Evolutionary conservation across 53 echinoderm and acorn worm species (phyloP).

Genomic region (Apostichopus leukothele): DNA sequence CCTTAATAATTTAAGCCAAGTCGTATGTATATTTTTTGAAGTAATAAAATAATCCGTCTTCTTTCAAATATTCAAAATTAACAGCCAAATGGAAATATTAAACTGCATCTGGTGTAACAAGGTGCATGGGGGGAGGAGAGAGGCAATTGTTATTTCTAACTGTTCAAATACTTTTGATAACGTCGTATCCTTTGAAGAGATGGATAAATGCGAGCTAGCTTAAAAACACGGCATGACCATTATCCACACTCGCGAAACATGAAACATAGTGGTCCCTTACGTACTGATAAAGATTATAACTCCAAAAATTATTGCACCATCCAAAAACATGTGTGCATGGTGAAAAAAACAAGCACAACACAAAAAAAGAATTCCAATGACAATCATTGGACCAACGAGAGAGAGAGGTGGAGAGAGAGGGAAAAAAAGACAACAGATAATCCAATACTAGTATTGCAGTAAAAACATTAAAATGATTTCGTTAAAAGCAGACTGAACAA

Average conservation of each 20-base stretch:
- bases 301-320: neutral
- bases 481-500: constrained; percentile 28
- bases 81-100: too few relatives aligned
- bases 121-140: too few relatives aligned
- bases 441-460: constrained; percentile 19
- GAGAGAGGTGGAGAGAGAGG: neutral
- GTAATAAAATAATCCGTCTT: too few relatives aligned
- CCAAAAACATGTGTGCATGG: constrained; percentile 1
- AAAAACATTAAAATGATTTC: neutral
- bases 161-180: too few relatives aligned
- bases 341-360: neutral
- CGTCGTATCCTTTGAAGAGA: too few relatives aligned
- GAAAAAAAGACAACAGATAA: neutral
- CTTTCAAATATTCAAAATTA: too few relatives aligned
- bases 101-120: too few relatives aligned
- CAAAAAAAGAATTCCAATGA: neutral
- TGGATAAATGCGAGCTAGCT: too few relatives aligned
- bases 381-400: neutral
- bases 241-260: neutral
- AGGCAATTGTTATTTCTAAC: too few relatives aligned
- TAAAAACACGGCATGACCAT: neutral
- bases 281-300: neutral
- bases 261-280: neutral
- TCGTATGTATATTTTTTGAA: too few relatives aligned
- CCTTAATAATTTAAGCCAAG: too few relatives aligned